A percentile compares a stretch with the other conserved stretches of the same genome.
Evolutionary conservation across 2,113 vertebrate genomes (phyloP).

Genomic region (Shinisaurus crocodilurus): DNA sequence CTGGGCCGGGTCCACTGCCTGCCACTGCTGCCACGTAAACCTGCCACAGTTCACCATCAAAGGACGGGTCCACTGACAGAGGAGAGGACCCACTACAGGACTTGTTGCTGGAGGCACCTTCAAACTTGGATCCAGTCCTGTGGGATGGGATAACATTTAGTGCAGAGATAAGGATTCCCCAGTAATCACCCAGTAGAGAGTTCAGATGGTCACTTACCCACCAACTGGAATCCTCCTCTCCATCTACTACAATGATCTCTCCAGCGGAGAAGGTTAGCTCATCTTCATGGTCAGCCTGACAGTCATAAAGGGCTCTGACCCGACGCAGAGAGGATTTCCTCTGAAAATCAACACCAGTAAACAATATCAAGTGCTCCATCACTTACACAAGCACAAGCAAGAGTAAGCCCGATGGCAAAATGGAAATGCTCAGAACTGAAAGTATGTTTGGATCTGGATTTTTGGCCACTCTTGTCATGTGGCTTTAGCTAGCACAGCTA

Average conservation of each 20-base stretch:
- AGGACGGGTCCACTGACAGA: neutral
- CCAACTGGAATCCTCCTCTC: constrained; percentile 77
- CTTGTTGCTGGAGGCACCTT: neutral
- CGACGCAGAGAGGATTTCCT: constrained; percentile 56
- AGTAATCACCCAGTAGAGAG: neutral
- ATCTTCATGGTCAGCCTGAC: constrained; percentile 75
- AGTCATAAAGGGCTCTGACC: constrained; percentile 74
- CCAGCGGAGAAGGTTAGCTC: constrained; percentile 77
- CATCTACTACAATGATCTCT: constrained; percentile 74
- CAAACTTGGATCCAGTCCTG: neutral
- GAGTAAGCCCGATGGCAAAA: neutral
- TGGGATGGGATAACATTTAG: neutral
- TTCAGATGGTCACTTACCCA: constrained; percentile 73
- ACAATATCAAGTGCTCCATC: neutral
- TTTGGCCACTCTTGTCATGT: neutral
- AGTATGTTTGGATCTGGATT: neutral
- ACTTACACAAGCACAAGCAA: neutral
- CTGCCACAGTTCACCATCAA: neutral
- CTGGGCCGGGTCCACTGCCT: neutral
- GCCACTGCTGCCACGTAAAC: neutral
- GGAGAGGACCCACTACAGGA: neutral
- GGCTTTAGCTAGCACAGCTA: neutral
- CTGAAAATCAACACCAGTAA: constrained; percentile 47
- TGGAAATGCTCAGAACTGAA: neutral
- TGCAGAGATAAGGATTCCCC: neutral